These are phyloP conservation scores for Philotrypesis tridentata DNA, from an alignment of 1,140 invertebrate genomes.

Conservation along the genomic window DNA sequence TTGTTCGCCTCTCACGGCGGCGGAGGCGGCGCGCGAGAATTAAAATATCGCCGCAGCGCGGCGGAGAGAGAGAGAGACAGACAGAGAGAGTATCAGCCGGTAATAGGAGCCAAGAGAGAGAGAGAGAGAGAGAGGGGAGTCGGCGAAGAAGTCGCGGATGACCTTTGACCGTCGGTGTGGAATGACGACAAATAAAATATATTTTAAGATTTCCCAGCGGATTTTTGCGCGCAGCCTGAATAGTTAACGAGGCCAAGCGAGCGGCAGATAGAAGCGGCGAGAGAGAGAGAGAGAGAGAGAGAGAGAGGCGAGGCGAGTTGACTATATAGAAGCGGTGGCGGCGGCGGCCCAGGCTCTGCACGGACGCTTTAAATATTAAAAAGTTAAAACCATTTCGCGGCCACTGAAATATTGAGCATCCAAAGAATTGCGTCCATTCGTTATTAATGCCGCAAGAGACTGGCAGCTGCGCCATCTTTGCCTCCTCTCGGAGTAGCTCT, in stretches of 20 bases:
- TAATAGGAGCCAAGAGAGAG: constrained; percentile 47
- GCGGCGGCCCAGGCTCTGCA: constrained; percentile 37
- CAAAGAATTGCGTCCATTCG: constrained; percentile 64
- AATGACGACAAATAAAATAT: constrained; percentile 69
- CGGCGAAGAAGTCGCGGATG: constrained; percentile 55
- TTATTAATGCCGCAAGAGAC: constrained; percentile 57
- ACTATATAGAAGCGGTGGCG: background rate
- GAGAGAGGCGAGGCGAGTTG: background rate
- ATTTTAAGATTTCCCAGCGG: constrained; percentile 68
- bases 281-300: too few species aligned
- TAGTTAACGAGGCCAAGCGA: constrained; percentile 58
- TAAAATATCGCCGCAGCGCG: background rate
- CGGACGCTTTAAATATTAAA: constrained; percentile 67
- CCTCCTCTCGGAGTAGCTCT: too few species aligned
- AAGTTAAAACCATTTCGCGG: constrained; percentile 67
- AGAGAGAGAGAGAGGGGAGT: constrained; percentile 51
- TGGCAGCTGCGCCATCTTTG: constrained; percentile 1
- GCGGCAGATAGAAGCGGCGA: constrained; percentile 49
- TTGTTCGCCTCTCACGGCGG: background rate
- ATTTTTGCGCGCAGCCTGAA: constrained; percentile 56
- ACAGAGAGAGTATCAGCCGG: background rate
- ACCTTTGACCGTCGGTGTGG: constrained; percentile 63
- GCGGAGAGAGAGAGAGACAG: constrained; percentile 48
- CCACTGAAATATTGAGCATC: constrained; percentile 64
- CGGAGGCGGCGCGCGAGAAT: background rate